These are phyloP conservation scores for Panzeria rudis DNA, from an alignment of 2,888 invertebrate genomes.

Conservation along the genomic window DNA sequence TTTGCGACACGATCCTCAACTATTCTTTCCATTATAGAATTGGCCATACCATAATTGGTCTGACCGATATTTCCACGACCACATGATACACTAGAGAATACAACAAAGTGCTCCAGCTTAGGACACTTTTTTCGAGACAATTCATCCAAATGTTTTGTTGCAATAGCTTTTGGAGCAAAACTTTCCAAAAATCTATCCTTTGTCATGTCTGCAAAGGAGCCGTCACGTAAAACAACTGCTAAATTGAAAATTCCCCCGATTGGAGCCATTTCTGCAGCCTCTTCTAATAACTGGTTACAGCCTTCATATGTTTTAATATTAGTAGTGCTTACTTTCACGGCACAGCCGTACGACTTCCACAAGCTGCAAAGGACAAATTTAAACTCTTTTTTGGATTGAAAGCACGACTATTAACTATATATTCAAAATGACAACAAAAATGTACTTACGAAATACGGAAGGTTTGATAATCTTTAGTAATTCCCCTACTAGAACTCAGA, in stretches of 20 bases:
- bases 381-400: too few species aligned
- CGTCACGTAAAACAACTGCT: conserved; percentile 91
- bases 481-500: conserved; percentile 91
- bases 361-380: conserved; percentile 82
- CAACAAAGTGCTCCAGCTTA: conserved; percentile 89
- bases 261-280: conserved; percentile 87
- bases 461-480: conserved; percentile 92
- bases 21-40: conserved; percentile 94
- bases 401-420: too few species aligned
- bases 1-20: conserved; percentile 89
- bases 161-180: conserved; percentile 90
- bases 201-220: conserved; percentile 90
- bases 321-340: conserved; percentile 87
- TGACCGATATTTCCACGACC: conserved; percentile 95
- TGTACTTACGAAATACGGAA: conserved; percentile 87
- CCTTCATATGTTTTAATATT: conserved; percentile 88
- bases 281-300: conserved; percentile 87
- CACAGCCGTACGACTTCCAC: conserved; percentile 88
- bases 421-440: not conserved
- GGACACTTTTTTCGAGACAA: conserved; percentile 86
- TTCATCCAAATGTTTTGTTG: conserved; percentile 90
- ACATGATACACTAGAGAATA: conserved; percentile 94
- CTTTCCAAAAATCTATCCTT: conserved; percentile 88
- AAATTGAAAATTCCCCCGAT: conserved; percentile 95
- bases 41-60: conserved; percentile 92